Conservation (phyloP, 2,888 invertebrate species). For the Lottia gigantea region DNA sequence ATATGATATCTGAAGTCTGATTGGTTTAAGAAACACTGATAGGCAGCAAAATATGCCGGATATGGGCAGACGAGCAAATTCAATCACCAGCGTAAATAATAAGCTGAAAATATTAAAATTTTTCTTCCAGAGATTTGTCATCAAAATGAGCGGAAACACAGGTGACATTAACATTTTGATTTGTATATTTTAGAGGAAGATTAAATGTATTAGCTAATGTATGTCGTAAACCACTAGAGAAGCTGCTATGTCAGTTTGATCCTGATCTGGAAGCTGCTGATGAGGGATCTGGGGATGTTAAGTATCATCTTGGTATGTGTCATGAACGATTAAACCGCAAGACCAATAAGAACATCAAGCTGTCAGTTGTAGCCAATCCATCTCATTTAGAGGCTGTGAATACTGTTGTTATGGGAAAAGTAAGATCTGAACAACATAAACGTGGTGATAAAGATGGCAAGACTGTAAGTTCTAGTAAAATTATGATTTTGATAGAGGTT, state of each 20-base stretch:
- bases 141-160: too few species aligned
- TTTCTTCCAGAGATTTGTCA: too few species aligned
- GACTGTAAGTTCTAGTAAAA: conserved; percentile 45
- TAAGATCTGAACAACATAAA: conserved; percentile 94
- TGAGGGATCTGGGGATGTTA: conserved; percentile 89
- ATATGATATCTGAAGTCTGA: too few species aligned
- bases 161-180: too few species aligned
- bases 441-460: conserved; percentile 80
- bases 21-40: too few species aligned
- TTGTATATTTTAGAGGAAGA: conserved; percentile 74
- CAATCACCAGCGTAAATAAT: too few species aligned
- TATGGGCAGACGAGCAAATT: too few species aligned
- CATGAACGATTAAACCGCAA: conserved; percentile 91
- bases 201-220: conserved; percentile 92
- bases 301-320: conserved; percentile 88
- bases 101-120: too few species aligned
- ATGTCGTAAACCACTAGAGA: conserved; percentile 89
- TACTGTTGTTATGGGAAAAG: conserved; percentile 95
- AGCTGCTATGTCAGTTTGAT: conserved; percentile 91
- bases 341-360: conserved; percentile 85
- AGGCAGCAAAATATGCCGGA: too few species aligned
- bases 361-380: conserved; percentile 91
- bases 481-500: too few species aligned
- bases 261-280: conserved; percentile 77
- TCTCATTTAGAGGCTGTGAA: conserved; percentile 94